Percentiles rank a stretch among this genome's conserved stretches.
Evolutionary conservation across 2,888 invertebrate species (phyloP).

Genomic region (Drosophila colorata): DNA sequence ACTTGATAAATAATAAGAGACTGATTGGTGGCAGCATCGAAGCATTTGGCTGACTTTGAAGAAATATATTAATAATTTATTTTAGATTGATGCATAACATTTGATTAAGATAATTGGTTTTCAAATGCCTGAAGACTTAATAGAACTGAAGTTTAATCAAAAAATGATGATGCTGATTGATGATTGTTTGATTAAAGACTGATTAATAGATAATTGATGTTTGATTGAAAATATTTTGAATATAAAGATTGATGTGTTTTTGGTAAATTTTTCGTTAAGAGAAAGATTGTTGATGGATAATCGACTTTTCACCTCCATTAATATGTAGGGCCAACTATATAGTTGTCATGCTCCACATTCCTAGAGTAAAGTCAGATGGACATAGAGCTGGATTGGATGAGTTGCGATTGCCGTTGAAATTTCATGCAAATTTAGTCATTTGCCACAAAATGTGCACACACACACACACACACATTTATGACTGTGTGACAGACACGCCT

Average conservation of each 20-base stretch:
- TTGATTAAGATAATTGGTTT: too few species aligned
- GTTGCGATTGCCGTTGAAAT: slow-evolving; percentile 40
- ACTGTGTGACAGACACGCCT: not conserved
- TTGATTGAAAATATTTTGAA: not conserved
- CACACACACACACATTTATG: slow-evolving; percentile 12
- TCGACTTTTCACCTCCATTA: too few species aligned
- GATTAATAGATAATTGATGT: not conserved
- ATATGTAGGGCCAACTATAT: not conserved
- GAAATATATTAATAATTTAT: too few species aligned
- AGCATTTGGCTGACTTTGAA: too few species aligned
- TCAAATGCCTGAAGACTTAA: too few species aligned
- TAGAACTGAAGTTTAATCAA: not conserved
- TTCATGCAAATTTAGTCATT: slow-evolving; percentile 79
- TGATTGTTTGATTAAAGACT: not conserved
- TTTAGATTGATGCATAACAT: too few species aligned
- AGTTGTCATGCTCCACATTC: not conserved
- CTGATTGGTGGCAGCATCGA: too few species aligned
- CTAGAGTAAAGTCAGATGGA: slow-evolving; percentile 16
- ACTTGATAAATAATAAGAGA: too few species aligned
- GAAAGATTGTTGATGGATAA: too few species aligned
- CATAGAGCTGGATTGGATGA: slow-evolving; percentile 14
- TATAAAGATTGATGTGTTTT: too few species aligned
- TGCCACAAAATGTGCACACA: slow-evolving; percentile 55
- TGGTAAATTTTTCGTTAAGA: too few species aligned
- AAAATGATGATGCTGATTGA: too few species aligned